Conservation (phyloP, 2,888 invertebrate genomes). For the Tenthredo amoena region DNA sequence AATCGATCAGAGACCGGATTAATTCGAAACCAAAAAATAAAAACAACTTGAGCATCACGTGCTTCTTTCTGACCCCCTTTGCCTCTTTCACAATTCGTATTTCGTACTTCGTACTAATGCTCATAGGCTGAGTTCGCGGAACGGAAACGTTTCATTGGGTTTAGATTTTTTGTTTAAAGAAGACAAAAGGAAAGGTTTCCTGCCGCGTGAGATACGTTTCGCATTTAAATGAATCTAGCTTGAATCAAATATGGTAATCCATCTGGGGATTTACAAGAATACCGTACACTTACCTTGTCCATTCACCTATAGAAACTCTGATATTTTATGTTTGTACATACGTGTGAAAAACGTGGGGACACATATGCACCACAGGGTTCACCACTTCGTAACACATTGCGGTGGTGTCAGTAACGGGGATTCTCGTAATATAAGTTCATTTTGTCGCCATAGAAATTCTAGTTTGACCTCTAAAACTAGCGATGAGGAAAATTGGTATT, state of each 20-base stretch:
- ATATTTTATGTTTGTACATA: background rate
- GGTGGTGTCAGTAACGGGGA: background rate
- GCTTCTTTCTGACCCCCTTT: background rate
- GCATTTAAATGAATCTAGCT: conserved; percentile 33
- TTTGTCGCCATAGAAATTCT: background rate
- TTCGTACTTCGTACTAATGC: background rate
- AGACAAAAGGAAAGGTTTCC: background rate
- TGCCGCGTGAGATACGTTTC: conserved; percentile 12
- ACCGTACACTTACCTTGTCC: background rate
- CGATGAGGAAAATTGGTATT: too few species aligned
- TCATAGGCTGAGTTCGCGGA: background rate
- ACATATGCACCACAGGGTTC: background rate
- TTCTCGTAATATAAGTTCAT: background rate
- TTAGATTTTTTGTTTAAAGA: background rate
- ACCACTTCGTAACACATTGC: background rate
- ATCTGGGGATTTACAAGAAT: conserved; percentile 17
- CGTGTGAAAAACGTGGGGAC: background rate
- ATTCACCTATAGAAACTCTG: background rate
- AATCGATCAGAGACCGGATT: background rate
- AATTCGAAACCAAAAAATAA: background rate
- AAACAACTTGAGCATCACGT: background rate
- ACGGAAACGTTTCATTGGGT: background rate
- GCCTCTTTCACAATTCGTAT: background rate
- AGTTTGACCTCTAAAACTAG: too few species aligned
- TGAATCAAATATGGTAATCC: conserved; percentile 38